Evolutionary conservation across 1,140 invertebrate species (phyloP), one percentile per base, ranked within the genome.

Genomic region (Calycopis cecrops): DNA sequence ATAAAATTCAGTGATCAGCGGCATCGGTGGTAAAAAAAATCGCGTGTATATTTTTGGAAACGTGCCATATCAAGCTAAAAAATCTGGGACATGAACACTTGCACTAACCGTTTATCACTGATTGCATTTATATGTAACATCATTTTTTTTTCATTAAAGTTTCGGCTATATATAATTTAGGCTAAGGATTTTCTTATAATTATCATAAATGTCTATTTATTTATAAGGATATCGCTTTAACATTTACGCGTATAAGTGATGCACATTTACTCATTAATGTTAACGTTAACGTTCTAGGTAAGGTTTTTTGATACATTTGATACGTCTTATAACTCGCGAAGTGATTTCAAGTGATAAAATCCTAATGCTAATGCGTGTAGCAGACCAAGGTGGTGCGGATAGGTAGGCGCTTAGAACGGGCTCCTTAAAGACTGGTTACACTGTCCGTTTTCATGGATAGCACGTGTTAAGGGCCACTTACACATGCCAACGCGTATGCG

Each of bases 241-340:
- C 73, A 73, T 79, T 69, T 68, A 75, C 78, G 72, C 73, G 70
- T 76, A 59, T 82, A 85, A 82, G 77, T 77, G 73, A 81, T 76
- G 79, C 79, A 79, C 79, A 73, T 79, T 80, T 84, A 83, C 75
- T 84, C 83, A 73, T 59, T 80, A 79, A 77, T 67, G 69, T 78
- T 78, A 82, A 77, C 48, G 69, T 77, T 82, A 79, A 80, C 54
- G 60, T 69, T 75, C 69, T 82, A 82, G 77, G 62, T 83, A 81
- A 85, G 77, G 59, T 82, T 84, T 28, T 86, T 79, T 87, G 79
- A 87, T 85, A 87, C 81, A 84, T 85, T 86, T 87, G 84, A 87
- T 85, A 87, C 82, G 77, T 86, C 79, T 74, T 79, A 44, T 28
- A 28, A 86, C 78, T 86, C 83, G 76, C 75, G 78, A 86, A 74